Conservation (phyloP, 2,113 vertebrate genomes). For the Perca flavescens region DNA sequence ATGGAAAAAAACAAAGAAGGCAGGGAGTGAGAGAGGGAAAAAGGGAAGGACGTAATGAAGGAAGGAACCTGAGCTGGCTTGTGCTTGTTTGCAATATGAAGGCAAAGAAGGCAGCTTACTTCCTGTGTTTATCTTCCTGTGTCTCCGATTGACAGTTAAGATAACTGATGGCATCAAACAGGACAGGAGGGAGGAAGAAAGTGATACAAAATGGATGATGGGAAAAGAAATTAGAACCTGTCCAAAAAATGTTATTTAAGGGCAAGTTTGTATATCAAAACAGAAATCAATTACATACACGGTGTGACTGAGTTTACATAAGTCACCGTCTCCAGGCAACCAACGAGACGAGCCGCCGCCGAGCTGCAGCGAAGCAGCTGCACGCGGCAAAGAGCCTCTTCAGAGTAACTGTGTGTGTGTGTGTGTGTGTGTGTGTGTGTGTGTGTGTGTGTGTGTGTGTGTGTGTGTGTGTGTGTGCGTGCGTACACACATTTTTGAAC, state of each 20-base stretch:
- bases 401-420: not conserved
- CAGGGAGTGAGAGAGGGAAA: too few relatives aligned
- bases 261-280: slow-evolving; percentile 12
- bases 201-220: not conserved
- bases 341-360: not conserved
- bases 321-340: slow-evolving; percentile 41
- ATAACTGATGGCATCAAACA: not conserved
- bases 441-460: not conserved
- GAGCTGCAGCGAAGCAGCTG: slow-evolving; percentile 33
- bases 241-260: not conserved
- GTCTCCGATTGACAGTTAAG: not conserved
- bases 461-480: not conserved
- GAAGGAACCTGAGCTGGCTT: not conserved
- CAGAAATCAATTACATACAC: slow-evolving; percentile 19
- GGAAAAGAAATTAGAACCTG: not conserved
- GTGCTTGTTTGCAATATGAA: not conserved
- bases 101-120: not conserved
- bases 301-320: slow-evolving; percentile 24
- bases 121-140: not conserved
- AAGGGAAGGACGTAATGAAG: too few relatives aligned
- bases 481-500: too few relatives aligned
- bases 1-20: too few relatives aligned
- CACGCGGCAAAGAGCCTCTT: slow-evolving; percentile 15
- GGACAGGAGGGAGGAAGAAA: not conserved
- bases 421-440: not conserved